Evolutionary conservation across 2,797 vertebrate genomes (phyloP), one percentile per base, ranked within the genome.

Genomic region (Threskiornis aethiopicus): DNA sequence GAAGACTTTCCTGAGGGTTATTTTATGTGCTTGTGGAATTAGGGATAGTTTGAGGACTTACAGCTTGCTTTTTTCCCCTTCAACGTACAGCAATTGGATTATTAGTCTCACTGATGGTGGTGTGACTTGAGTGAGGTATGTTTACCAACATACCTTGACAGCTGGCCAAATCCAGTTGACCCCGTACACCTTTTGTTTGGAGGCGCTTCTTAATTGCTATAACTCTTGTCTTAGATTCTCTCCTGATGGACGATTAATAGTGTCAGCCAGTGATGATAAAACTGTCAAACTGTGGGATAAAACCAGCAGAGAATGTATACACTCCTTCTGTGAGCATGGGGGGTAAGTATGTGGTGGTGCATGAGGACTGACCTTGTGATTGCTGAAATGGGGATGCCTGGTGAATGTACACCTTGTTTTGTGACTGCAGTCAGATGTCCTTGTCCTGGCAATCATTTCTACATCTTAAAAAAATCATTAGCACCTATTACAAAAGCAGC

Each of bases 241-340:
- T 94, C 99, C 99, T 41, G 99, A 99, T 5, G 99, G 99, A 78
- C 98, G 98, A 66, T 97, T 99, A 93, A 99, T 99, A 21, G 98
- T 99, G 61, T 99, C 99, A 2, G 98, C 98, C 87, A 99, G 99
- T 8, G 99, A 99, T 65, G 99, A 99, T 96, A 99, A 99, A 97
- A 99, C 99, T 4, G 98, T 99, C 86, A 99, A 99, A 92, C 97
- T 99, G 58, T 99, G 99, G 99, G 99, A 99, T 98, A 99, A 99
- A 97, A 99, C 98, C 95, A 99, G 99, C 95, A 98, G 99, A 95
- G 99, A 99, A 67, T 99, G 99, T 62, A 97, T 99, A 81, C 98
- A 99, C 96, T 99, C 99, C 9, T 99, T 99, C 97, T 99, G 98
- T 75, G 99, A 99, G 95, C 99, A 99, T 18, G 98, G 98, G 28